Evolutionary conservation across 2,113 vertebrate genomes (phyloP).

Genomic region (Syrrhaptes paradoxus): DNA sequence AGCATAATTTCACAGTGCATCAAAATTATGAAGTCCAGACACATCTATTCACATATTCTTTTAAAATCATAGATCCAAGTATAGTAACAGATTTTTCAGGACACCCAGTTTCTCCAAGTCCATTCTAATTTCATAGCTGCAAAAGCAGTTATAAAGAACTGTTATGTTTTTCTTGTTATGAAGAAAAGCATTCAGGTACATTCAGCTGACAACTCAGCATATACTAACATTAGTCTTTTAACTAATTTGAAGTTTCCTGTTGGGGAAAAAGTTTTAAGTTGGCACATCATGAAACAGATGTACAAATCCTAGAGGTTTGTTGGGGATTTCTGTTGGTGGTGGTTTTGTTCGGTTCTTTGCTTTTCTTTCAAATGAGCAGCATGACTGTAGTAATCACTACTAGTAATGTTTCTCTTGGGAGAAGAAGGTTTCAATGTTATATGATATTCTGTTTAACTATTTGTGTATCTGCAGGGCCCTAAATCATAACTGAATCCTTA

Average conservation of each 20-base stretch:
- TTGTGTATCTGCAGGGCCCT: neutral
- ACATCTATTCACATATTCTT: neutral
- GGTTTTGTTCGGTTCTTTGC: neutral
- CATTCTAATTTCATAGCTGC: constrained; percentile 1
- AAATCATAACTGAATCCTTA: constrained; percentile 2
- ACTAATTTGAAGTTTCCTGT: neutral
- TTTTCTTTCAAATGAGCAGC: neutral
- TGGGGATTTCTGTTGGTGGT: neutral
- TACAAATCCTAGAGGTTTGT: neutral
- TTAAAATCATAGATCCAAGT: neutral
- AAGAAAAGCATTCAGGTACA: neutral
- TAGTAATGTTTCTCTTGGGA: neutral
- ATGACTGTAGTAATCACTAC: neutral
- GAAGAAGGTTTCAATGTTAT: neutral
- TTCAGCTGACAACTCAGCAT: neutral
- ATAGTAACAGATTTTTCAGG: constrained; percentile 25
- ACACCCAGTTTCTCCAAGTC: neutral
- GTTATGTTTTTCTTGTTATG: neutral
- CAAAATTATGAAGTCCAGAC: neutral
- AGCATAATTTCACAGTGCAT: constrained; percentile 15
- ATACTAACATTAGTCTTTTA: neutral
- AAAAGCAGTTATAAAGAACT: constrained; percentile 13
- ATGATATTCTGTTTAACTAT: constrained; percentile 6
- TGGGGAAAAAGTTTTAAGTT: neutral
- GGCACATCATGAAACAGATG: neutral